A percentile compares a stretch with the other conserved stretches of the same genome.
These are phyloP conservation scores for Gymnoscopelus microlampas DNA, from an alignment of 2,797 vertebrate genomes.

Conservation along the genomic window DNA sequence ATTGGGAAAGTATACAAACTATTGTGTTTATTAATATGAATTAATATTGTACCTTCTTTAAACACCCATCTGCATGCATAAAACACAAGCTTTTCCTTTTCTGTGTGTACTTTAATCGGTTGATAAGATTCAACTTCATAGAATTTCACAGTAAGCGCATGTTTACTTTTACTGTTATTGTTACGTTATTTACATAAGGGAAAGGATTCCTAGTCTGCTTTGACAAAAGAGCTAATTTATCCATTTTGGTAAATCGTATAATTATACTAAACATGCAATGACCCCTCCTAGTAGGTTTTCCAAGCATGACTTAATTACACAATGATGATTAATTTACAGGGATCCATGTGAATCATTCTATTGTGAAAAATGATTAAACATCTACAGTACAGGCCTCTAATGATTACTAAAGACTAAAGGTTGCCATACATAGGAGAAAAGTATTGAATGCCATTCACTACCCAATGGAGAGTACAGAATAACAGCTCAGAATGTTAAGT, in stretches of 20 bases:
- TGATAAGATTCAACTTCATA: no score
- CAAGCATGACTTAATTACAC: constrained; percentile 52
- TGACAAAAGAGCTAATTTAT: constrained; percentile 47
- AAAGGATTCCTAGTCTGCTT: not conserved
- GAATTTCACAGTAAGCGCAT: no score
- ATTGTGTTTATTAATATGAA: not conserved
- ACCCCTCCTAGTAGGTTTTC: constrained; percentile 35
- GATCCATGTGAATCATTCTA: constrained; percentile 55
- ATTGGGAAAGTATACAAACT: no score
- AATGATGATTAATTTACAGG: constrained; percentile 62
- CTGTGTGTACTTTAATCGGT: no score
- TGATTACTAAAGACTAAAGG: constrained; percentile 59
- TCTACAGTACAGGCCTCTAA: constrained; percentile 50
- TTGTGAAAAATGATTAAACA: constrained; percentile 53
- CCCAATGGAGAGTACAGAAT: not conserved
- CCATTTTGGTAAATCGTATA: constrained; percentile 47
- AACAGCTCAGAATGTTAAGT: no score
- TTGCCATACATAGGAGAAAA: constrained; percentile 27
- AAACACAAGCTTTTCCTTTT: no score
- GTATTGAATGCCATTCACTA: not conserved
- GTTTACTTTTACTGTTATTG: not conserved
- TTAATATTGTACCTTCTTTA: constrained; percentile 5
- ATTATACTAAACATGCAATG: constrained; percentile 46
- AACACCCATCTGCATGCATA: not conserved
- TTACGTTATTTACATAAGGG: not conserved